A percentile compares a stretch with the other conserved stretches of the same genome.
Conservation (phyloP, 2,888 invertebrate genomes). For the Autographa gamma region DNA sequence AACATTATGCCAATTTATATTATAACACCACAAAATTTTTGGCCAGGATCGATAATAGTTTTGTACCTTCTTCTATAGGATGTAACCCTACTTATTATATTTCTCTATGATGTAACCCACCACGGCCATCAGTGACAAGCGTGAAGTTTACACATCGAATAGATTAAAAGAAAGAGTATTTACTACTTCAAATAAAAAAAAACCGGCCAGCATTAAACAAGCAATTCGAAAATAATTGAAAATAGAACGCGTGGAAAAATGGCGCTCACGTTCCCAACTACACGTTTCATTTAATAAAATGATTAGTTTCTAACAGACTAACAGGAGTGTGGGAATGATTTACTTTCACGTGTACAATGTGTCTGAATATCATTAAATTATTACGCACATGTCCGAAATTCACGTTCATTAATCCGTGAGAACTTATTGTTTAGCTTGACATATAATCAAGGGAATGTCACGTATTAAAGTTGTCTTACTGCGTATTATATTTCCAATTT, state of each 20-base stretch:
- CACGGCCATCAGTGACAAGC: constrained; percentile 14
- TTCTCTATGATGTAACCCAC: background rate
- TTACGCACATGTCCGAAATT: constrained; percentile 80
- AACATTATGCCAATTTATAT: no score
- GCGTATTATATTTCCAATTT: constrained; percentile 39
- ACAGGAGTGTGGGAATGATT: constrained; percentile 74
- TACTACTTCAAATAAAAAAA: constrained; percentile 21
- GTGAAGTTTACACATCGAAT: constrained; percentile 18
- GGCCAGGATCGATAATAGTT: no score
- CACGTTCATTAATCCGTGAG: constrained; percentile 83
- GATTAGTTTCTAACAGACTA: constrained; percentile 59
- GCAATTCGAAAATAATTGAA: constrained; percentile 54
- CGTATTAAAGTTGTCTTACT: constrained; percentile 45
- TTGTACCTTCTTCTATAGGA: background rate
- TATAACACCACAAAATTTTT: no score
- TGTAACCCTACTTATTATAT: no score
- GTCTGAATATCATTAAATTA: constrained; percentile 79
- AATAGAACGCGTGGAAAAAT: constrained; percentile 55
- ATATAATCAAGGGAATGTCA: constrained; percentile 65
- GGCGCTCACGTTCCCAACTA: constrained; percentile 55
- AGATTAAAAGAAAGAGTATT: constrained; percentile 35
- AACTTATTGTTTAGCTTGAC: constrained; percentile 82
- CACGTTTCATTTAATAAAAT: constrained; percentile 66
- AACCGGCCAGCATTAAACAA: constrained; percentile 36
- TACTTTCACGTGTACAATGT: constrained; percentile 79